Percentiles rank a stretch among this genome's conserved stretches.
phyloP scores from a whole-genome alignment of 2,888 invertebrate genomes.

The Scaptodrosophila latifasciaeformis region DNA sequence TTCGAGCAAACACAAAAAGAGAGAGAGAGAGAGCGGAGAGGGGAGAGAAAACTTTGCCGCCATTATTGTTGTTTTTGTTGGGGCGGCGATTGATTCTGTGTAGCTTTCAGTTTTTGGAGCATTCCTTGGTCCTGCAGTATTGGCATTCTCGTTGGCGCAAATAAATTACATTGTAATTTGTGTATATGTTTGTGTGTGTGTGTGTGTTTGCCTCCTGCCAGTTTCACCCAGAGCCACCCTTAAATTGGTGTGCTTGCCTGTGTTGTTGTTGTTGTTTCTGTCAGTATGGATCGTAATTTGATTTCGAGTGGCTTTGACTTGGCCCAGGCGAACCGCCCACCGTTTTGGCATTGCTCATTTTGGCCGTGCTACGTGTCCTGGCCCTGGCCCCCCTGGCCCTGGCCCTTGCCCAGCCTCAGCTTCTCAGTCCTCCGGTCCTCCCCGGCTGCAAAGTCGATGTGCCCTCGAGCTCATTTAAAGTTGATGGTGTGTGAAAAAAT shows the following conservation, averaged over 20 bases:
- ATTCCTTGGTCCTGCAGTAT: neutral
- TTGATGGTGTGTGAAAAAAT: conserved; percentile 75
- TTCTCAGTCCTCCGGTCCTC: neutral
- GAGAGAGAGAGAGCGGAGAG: conserved; percentile 1
- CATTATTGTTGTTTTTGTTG: conserved; percentile 35
- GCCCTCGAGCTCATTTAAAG: conserved; percentile 64
- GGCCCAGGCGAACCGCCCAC: conserved; percentile 36
- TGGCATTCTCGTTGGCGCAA: conserved; percentile 43
- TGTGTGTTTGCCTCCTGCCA: conserved; percentile 7
- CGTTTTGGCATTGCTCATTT: conserved; percentile 59
- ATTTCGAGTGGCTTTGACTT: conserved; percentile 53
- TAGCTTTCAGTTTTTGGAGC: neutral
- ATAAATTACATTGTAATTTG: conserved; percentile 72
- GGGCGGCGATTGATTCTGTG: conserved; percentile 57
- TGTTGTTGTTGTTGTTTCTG: conserved; percentile 22
- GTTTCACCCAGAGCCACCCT: conserved; percentile 26
- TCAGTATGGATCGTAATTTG: conserved; percentile 54
- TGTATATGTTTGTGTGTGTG: conserved; percentile 44
- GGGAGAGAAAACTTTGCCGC: conserved; percentile 29
- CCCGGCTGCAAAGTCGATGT: conserved; percentile 1
- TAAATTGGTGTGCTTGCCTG: conserved; percentile 21
- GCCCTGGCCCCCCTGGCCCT: conserved; percentile 21
- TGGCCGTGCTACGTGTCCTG: conserved; percentile 41
- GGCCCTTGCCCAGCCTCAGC: neutral
- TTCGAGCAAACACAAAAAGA: conserved; percentile 14